Evolutionary conservation across 2,113 vertebrate genomes (phyloP).

Genomic region (Dipodomys stephensi): DNA sequence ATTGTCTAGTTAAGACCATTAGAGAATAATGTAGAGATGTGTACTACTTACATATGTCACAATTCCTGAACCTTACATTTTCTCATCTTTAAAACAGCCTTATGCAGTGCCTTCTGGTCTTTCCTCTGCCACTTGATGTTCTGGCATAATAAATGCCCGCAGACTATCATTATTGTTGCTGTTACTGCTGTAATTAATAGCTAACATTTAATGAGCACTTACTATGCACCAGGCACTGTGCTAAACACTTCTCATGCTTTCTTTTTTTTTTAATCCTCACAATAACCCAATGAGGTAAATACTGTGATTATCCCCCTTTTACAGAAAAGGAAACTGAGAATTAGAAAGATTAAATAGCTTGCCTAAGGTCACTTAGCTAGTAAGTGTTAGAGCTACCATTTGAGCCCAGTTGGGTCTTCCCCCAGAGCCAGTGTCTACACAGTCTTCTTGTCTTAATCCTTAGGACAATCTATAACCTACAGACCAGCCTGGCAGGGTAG

Average conservation of each 20-base stretch:
- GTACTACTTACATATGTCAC: slow-evolving; percentile 4
- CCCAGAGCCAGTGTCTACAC: background rate
- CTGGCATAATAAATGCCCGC: slow-evolving; percentile 56
- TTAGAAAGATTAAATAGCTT: slow-evolving; percentile 62
- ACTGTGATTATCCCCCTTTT: slow-evolving; percentile 57
- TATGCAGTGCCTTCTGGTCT: slow-evolving; percentile 25
- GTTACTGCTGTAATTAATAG: slow-evolving; percentile 61
- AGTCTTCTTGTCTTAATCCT: background rate
- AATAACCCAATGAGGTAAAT: slow-evolving; percentile 60
- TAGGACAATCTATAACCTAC: background rate
- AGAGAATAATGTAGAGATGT: slow-evolving; percentile 5
- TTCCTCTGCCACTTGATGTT: slow-evolving; percentile 55
- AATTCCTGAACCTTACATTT: slow-evolving; percentile 48
- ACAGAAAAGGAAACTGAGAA: slow-evolving; percentile 62
- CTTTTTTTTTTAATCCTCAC: slow-evolving; percentile 56
- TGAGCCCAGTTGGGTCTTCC: background rate
- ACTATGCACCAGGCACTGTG: slow-evolving; percentile 6
- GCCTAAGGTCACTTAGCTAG: slow-evolving; percentile 26
- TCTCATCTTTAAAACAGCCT: slow-evolving; percentile 51
- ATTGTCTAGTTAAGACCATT: background rate
- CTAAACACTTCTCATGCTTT: slow-evolving; percentile 46
- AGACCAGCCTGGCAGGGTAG: background rate
- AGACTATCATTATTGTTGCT: slow-evolving; percentile 50
- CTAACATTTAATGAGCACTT: slow-evolving; percentile 63
- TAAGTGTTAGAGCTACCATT: background rate